phyloP scores from a whole-genome alignment of 2,113 vertebrate species.

The Daphoenositta chrysoptera region DNA sequence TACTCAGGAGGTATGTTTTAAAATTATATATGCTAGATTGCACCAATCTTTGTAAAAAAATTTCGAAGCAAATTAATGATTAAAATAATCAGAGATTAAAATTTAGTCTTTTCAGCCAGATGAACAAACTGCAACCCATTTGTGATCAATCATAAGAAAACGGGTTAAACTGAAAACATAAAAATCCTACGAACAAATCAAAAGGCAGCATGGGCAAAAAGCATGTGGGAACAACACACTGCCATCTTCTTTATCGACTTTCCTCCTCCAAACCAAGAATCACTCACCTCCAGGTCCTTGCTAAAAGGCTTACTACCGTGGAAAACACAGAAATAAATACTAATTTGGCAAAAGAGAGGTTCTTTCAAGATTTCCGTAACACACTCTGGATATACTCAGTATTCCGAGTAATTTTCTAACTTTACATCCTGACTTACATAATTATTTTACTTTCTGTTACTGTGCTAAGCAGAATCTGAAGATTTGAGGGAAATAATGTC shows the following conservation, averaged over 20 bases:
- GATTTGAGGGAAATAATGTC: constrained; percentile 13
- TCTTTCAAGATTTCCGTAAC: background rate
- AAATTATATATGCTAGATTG: background rate
- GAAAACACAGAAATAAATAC: background rate
- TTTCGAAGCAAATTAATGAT: background rate
- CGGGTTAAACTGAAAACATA: background rate
- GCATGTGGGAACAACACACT: background rate
- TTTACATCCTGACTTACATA: background rate
- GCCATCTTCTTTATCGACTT: background rate
- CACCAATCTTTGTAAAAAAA: background rate
- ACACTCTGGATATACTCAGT: background rate
- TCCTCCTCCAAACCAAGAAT: background rate
- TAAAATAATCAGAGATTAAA: background rate
- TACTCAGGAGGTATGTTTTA: background rate
- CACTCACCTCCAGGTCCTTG: background rate
- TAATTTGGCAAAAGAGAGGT: background rate
- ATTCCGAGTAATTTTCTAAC: background rate
- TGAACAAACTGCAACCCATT: background rate
- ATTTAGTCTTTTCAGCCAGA: background rate
- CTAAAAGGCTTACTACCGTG: background rate
- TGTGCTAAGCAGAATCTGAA: background rate
- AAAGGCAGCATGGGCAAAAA: background rate
- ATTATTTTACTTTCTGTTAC: constrained; percentile 13
- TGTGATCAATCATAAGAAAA: background rate
- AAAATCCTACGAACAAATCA: background rate